Evolutionary conservation across 2,113 vertebrate genomes (phyloP).

Genomic region (Myiagra hebetior): DNA sequence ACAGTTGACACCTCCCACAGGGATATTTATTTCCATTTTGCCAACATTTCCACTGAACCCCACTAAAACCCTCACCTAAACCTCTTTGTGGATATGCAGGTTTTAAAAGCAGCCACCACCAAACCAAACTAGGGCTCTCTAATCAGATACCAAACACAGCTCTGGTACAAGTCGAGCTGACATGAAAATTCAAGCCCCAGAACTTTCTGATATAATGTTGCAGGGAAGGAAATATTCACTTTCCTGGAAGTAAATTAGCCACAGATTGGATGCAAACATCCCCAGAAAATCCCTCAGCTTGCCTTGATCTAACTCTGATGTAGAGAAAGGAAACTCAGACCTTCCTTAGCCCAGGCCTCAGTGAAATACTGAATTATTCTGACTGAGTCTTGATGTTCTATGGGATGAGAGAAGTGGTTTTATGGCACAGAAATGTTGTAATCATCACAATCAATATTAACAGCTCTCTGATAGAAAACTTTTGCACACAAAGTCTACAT

Average conservation of each 20-base stretch:
- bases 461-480: background rate
- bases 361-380: background rate
- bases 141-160: background rate
- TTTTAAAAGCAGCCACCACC: background rate
- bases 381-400: background rate
- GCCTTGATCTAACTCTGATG: background rate
- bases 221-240: background rate
- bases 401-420: background rate
- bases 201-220: background rate
- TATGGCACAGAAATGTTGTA: background rate
- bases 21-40: background rate
- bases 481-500: background rate
- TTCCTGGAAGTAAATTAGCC: background rate
- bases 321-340: background rate
- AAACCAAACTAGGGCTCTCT: background rate
- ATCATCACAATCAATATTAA: background rate
- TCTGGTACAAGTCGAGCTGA: background rate
- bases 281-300: background rate
- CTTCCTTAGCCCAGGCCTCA: background rate
- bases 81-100: accelerated
- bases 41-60: background rate
- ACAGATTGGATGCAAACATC: background rate
- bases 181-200: background rate
- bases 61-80: background rate
- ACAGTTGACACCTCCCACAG: background rate